These are phyloP conservation scores for Mionectes olivaceus DNA, from an alignment of 2,797 vertebrate species.

Conservation along the genomic window DNA sequence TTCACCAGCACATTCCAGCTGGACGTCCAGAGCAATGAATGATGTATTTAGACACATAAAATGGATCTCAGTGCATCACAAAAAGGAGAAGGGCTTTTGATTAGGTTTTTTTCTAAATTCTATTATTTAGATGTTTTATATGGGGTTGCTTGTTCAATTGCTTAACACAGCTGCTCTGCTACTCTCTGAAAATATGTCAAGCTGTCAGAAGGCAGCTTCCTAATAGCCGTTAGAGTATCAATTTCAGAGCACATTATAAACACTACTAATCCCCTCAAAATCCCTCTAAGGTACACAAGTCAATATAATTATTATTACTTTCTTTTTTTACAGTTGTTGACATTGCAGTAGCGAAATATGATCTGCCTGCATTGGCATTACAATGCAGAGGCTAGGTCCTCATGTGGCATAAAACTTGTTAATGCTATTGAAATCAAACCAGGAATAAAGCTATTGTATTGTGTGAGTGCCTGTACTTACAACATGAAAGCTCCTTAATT, in stretches of 20 bases:
- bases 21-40: not conserved
- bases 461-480: not conserved
- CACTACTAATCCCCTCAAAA: not conserved
- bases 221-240: not conserved
- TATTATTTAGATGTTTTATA: not conserved
- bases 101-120: not conserved
- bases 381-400: not conserved
- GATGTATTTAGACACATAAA: not conserved
- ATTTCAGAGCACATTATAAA: conserved; percentile 6
- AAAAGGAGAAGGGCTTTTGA: not conserved
- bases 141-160: not conserved
- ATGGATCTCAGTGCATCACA: not conserved
- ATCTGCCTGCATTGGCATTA: not conserved
- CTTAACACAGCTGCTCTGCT: conserved; percentile 10
- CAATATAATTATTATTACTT: not conserved
- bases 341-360: not conserved
- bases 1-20: not conserved
- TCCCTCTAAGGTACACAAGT: not conserved
- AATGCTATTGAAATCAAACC: conserved; percentile 10
- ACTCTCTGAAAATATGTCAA: conserved; percentile 18
- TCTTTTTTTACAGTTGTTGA: not conserved
- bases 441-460: not conserved
- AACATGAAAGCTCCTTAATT: conserved; percentile 14
- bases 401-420: not conserved
- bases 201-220: conserved; percentile 8